Base-by-base conservation (phyloP, 2,797 vertebrate species). In the Clarias laeviceps region DNA sequence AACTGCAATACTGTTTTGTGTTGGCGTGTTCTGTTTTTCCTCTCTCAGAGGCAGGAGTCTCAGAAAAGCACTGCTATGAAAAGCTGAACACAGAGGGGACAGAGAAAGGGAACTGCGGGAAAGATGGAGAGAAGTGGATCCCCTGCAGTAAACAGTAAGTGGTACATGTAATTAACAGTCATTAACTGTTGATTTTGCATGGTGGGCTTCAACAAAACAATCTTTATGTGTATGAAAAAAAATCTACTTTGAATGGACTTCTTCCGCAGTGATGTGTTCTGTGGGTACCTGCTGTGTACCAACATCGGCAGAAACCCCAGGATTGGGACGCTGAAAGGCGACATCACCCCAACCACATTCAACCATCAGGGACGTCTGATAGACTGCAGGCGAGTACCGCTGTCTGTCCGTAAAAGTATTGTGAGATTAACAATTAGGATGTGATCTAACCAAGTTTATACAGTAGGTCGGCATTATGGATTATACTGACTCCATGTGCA, bases 1-100 rank as follows among this genome's bases (percentile, higher is more conserved):
- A 29, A 18, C 29, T 59, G 56, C 17, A 69, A 83, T 50, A 65
- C 37, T 27, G n/a, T n/a, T n/a, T n/a, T n/a, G n/a, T n/a, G n/a
- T n/a, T n/a, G n/a, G 70, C 20, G n/a, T 76, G 14, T 32, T 72
- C 54, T 82, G 59, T 78, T 18, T 61, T 37, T 62, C 24, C 18
- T 29, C 24, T 84, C 50, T 85, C 90, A 97, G 96, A 97, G 92
- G 94, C 96, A 86, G 92, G 93, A 34, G 95, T 95, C 17, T 97
- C 96, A 66, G 96, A 97, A 90, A 97, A 97, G 89, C 95, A 96
- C 91, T 97, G 96, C 91, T 97, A 97, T 8, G 96, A 97, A 85
- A 97, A 96, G 89, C 94, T 97, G 84, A 97, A 97, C 87, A 96
- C 96, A 0, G 96, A 97, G 95, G 96, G 96, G 66, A 96, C 96